phyloP scores from a whole-genome alignment of 1,140 invertebrate species.

The Sycophaga agraensis region DNA sequence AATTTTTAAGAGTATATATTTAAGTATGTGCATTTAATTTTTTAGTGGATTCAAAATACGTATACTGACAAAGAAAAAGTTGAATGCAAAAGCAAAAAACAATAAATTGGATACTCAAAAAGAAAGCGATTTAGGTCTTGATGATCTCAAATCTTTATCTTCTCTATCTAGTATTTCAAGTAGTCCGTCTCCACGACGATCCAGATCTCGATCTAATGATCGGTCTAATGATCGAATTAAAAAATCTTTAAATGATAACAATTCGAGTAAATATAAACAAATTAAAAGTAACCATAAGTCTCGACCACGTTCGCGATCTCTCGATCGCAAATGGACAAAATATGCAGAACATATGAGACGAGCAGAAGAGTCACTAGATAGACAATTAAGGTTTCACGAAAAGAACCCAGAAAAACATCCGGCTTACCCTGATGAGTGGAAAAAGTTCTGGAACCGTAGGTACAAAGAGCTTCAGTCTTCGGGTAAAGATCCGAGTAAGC shows the following conservation, averaged over 20 bases:
- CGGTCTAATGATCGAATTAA: neutral
- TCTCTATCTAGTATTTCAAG: conserved; percentile 56
- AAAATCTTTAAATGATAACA: conserved; percentile 23
- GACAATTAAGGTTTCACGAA: conserved; percentile 68
- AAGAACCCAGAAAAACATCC: conserved; percentile 85
- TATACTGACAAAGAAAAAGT: conserved; percentile 52
- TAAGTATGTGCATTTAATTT: no score
- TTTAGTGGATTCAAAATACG: conserved; percentile 53
- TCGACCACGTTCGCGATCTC: conserved; percentile 42
- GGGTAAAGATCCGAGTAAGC: conserved; percentile 73
- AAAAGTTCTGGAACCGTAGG: conserved; percentile 78
- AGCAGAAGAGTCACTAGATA: conserved; percentile 56
- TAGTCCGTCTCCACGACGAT: conserved; percentile 50
- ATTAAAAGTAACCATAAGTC: conserved; percentile 25
- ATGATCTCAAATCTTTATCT: conserved; percentile 53
- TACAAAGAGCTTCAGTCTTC: conserved; percentile 79
- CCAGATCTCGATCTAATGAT: conserved; percentile 41
- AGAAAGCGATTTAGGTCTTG: conserved; percentile 35
- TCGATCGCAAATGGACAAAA: conserved; percentile 59
- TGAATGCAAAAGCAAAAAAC: conserved; percentile 42
- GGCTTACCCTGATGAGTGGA: conserved; percentile 82
- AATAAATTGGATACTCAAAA: conserved; percentile 38
- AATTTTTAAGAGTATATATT: neutral
- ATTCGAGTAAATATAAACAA: conserved; percentile 19
- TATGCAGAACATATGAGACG: conserved; percentile 58